These are phyloP conservation scores for Heterodera filipjevi DNA, from an alignment of 2,888 invertebrate species.

Conservation along the genomic window DNA sequence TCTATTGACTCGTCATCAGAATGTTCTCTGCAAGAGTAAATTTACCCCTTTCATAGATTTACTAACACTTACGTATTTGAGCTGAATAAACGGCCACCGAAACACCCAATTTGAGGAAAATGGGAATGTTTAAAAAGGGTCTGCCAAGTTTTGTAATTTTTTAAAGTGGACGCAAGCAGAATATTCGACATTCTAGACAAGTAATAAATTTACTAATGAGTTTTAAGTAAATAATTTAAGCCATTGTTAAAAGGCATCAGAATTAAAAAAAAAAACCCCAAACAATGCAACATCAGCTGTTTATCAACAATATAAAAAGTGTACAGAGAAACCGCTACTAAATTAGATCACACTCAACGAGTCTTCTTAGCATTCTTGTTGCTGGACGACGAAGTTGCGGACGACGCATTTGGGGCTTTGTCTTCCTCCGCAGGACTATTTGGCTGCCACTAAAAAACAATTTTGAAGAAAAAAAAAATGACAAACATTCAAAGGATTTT, in stretches of 20 bases:
- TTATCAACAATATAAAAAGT: slow-evolving; percentile 13
- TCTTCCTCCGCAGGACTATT: slow-evolving; percentile 22
- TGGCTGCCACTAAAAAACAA: slow-evolving; percentile 40
- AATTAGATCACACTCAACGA: slow-evolving; percentile 29
- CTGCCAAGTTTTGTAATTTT: background rate
- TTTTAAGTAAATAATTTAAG: background rate
- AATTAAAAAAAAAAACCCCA: background rate
- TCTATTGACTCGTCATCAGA: slow-evolving; percentile 14
- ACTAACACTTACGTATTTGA: background rate
- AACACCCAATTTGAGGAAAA: background rate
- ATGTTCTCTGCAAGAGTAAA: slow-evolving; percentile 6
- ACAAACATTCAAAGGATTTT: slow-evolving; percentile 48
- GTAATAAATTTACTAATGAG: background rate
- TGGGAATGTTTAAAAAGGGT: background rate
- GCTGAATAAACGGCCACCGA: background rate
- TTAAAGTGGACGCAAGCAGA: background rate
- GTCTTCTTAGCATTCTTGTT: slow-evolving; percentile 33
- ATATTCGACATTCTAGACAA: background rate
- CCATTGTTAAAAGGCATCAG: slow-evolving; percentile 2
- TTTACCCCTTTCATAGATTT: background rate
- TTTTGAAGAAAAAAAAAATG: background rate
- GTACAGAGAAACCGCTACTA: background rate
- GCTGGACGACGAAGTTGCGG: background rate
- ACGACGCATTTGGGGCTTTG: background rate
- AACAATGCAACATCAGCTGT: slow-evolving; percentile 5